Percentiles rank a stretch among this genome's conserved stretches.
phyloP scores from a whole-genome alignment of 2,888 invertebrate species.

The Caenorhabditis sp. region DNA sequence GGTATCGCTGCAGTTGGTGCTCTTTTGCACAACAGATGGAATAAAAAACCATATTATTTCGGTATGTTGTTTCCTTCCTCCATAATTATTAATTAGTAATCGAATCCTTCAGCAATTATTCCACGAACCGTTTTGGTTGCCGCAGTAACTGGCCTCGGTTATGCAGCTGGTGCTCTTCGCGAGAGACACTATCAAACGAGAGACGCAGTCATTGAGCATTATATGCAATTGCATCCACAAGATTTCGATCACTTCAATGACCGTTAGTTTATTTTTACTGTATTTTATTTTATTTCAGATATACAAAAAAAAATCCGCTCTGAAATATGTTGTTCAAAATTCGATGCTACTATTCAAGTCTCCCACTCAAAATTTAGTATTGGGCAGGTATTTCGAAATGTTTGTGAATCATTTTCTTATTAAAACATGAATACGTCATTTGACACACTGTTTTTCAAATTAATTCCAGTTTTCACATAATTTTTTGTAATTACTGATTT shows the following conservation, averaged over 20 bases:
- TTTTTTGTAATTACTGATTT: too few species aligned
- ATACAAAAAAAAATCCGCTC: too few species aligned
- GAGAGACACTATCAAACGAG: conserved; percentile 62
- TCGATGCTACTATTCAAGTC: too few species aligned
- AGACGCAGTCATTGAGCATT: conserved; percentile 69
- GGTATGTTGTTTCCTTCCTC: conserved; percentile 46
- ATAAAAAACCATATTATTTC: conserved; percentile 67
- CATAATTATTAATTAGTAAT: neutral
- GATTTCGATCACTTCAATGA: conserved; percentile 68
- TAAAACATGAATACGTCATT: too few species aligned
- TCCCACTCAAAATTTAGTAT: too few species aligned
- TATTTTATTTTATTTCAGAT: too few species aligned
- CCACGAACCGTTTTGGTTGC: conserved; percentile 49
- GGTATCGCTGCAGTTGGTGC: conserved; percentile 45
- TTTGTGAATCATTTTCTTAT: too few species aligned
- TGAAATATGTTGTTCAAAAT: too few species aligned
- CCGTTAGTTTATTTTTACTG: conserved; percentile 44
- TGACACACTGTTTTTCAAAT: too few species aligned
- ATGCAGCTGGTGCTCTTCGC: conserved; percentile 57
- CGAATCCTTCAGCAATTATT: conserved; percentile 51
- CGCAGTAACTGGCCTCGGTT: conserved; percentile 55
- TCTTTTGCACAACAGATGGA: conserved; percentile 59
- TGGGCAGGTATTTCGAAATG: too few species aligned
- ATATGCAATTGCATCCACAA: conserved; percentile 66
- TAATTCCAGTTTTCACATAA: too few species aligned